These are phyloP conservation scores for Caenorhabditis sp. DNA, from an alignment of 2,888 invertebrate genomes.

Conservation along the genomic window DNA sequence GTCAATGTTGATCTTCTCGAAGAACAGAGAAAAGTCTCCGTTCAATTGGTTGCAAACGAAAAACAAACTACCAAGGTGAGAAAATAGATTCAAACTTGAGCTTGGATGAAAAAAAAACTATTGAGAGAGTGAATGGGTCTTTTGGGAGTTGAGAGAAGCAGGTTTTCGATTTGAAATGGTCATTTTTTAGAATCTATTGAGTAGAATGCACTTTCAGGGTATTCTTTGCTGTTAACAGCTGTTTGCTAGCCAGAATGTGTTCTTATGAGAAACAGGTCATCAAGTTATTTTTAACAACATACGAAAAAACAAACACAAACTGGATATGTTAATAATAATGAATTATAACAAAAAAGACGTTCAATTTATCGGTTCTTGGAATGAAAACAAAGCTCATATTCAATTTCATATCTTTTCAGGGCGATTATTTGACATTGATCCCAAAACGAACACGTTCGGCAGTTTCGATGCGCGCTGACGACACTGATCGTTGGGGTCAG, in stretches of 20 bases:
- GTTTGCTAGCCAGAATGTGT: no score
- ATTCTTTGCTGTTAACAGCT: no score
- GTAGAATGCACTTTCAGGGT: no score
- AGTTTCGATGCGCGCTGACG: conserved; percentile 66
- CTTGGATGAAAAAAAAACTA: neutral
- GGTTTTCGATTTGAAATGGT: neutral
- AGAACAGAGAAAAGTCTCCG: conserved; percentile 38
- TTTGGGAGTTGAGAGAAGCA: neutral
- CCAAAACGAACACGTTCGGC: conserved; percentile 59
- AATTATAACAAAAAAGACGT: no score
- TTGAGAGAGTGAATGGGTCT: neutral
- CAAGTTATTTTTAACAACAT: no score
- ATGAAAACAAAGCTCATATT: no score
- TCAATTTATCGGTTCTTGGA: no score
- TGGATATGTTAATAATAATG: no score
- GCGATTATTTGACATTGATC: conserved; percentile 44
- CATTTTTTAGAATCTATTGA: no score
- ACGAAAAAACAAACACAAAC: no score
- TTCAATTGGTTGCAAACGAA: conserved; percentile 19
- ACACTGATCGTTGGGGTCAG: conserved; percentile 63
- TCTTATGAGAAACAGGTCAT: no score
- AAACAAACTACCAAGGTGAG: conserved; percentile 19
- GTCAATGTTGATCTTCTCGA: conserved; percentile 34
- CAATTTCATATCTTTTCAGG: conserved; percentile 33
- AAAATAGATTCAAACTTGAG: conserved; percentile 5